These are phyloP conservation scores for Lasioglossum villosulum DNA, from an alignment of 2,888 invertebrate genomes.

Conservation along the genomic window DNA sequence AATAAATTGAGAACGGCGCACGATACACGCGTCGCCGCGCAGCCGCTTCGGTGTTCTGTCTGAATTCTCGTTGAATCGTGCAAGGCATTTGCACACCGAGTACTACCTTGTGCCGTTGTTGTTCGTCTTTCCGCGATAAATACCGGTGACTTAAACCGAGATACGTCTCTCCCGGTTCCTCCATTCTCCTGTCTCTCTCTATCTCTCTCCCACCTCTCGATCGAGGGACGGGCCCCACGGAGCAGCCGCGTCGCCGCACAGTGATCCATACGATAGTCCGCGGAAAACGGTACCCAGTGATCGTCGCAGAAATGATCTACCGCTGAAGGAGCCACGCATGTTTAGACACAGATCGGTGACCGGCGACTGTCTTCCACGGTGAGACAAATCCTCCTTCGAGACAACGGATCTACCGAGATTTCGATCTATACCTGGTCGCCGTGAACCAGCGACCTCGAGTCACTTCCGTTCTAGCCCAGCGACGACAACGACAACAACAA, in stretches of 20 bases:
- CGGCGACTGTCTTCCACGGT: slow-evolving; percentile 19
- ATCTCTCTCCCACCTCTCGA: background rate
- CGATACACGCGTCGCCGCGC: slow-evolving; percentile 62
- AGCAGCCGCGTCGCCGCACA: slow-evolving; percentile 6
- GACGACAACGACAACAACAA: background rate
- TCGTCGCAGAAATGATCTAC: slow-evolving; percentile 74
- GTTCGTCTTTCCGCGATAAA: slow-evolving; percentile 37
- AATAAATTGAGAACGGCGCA: slow-evolving; percentile 72
- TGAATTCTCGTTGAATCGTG: slow-evolving; percentile 15
- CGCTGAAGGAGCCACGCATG: slow-evolving; percentile 62
- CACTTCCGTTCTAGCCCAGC: slow-evolving; percentile 1
- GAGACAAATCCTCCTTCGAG: background rate
- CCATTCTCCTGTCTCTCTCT: background rate
- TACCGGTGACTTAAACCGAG: background rate
- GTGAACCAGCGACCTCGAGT: slow-evolving; percentile 11
- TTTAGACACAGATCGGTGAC: slow-evolving; percentile 65
- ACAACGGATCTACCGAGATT: background rate
- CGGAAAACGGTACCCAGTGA: slow-evolving; percentile 37
- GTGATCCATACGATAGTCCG: slow-evolving; percentile 24
- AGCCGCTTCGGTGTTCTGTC: slow-evolving; percentile 50
- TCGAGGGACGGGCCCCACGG: background rate
- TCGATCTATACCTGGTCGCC: background rate
- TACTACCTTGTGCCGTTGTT: background rate
- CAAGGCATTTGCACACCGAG: slow-evolving; percentile 10
- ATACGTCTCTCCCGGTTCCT: background rate